Evolutionary conservation across 2,797 vertebrate genomes (phyloP).

Genomic region (Cichlasoma orientale): DNA sequence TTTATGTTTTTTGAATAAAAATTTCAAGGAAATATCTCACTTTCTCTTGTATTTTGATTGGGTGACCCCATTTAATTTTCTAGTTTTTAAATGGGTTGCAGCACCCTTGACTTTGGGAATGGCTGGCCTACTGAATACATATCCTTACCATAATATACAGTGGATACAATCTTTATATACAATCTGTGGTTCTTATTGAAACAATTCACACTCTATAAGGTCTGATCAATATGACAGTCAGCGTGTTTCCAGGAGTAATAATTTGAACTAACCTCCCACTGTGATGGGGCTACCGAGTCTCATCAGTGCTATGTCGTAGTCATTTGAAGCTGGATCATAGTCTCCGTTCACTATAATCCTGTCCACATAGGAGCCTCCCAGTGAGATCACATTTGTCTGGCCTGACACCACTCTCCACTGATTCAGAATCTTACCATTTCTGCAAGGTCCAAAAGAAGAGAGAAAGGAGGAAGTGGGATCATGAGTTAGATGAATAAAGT

Average conservation of each 20-base stretch:
- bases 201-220: background rate
- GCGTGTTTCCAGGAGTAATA: background rate
- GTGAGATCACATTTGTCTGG: constrained; percentile 62
- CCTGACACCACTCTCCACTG: constrained; percentile 86
- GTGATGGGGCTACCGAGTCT: constrained; percentile 81
- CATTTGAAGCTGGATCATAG: constrained; percentile 59
- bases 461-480: background rate
- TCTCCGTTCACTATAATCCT: constrained; percentile 80
- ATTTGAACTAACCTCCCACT: constrained; percentile 77
- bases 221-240: background rate
- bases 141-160: background rate
- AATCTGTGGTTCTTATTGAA: background rate
- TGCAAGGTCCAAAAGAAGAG: constrained; percentile 25
- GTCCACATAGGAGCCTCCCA: constrained; percentile 78
- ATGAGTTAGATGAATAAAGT: background rate
- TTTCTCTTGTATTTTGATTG: too few species aligned
- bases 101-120: too few species aligned
- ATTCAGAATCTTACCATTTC: constrained; percentile 62
- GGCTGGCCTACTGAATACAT: background rate
- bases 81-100: too few species aligned
- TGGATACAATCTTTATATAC: too few species aligned
- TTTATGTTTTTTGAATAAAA: too few species aligned
- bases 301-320: constrained; percentile 89
- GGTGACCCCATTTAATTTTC: too few species aligned
- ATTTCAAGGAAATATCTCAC: too few species aligned